Conservation (phyloP, 2,888 invertebrate species). For the Dynastes maya region DNA sequence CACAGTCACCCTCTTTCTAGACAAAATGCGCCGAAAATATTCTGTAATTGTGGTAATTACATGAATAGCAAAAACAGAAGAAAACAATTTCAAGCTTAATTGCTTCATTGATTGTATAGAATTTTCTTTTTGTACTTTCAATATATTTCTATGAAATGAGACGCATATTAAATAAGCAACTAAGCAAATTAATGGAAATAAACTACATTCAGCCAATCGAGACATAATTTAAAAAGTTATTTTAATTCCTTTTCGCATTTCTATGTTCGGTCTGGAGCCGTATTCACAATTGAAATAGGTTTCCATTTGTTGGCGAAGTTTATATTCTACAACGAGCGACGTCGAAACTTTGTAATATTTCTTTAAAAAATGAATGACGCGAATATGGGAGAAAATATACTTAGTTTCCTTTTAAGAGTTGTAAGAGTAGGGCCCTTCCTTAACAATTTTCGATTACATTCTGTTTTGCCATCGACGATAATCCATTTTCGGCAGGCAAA, state of each 20-base stretch:
- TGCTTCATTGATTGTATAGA: too few species aligned
- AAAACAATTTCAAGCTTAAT: too few species aligned
- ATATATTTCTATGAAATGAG: too few species aligned
- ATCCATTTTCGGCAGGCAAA: conserved; percentile 29
- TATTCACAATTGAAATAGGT: conserved; percentile 43
- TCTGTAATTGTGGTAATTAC: too few species aligned
- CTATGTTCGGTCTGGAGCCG: not conserved
- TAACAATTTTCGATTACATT: conserved; percentile 41
- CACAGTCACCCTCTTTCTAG: too few species aligned
- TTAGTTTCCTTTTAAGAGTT: conserved; percentile 41
- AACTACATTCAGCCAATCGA: conserved; percentile 23
- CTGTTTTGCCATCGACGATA: conserved; percentile 38
- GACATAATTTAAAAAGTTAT: conserved; percentile 39
- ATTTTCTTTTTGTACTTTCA: too few species aligned
- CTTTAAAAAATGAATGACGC: conserved; percentile 48
- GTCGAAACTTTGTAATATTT: conserved; percentile 45
- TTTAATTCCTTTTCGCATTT: conserved; percentile 35
- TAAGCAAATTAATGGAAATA: not conserved
- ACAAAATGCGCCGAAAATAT: too few species aligned
- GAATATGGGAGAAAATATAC: conserved; percentile 43
- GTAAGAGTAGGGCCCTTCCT: conserved; percentile 12
- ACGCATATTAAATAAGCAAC: too few species aligned
- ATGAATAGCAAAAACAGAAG: too few species aligned
- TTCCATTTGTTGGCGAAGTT: conserved; percentile 41
- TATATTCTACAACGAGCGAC: conserved; percentile 35